These are phyloP conservation scores for Drosophila demipolita DNA, from an alignment of 2,888 invertebrate species.

Conservation along the genomic window DNA sequence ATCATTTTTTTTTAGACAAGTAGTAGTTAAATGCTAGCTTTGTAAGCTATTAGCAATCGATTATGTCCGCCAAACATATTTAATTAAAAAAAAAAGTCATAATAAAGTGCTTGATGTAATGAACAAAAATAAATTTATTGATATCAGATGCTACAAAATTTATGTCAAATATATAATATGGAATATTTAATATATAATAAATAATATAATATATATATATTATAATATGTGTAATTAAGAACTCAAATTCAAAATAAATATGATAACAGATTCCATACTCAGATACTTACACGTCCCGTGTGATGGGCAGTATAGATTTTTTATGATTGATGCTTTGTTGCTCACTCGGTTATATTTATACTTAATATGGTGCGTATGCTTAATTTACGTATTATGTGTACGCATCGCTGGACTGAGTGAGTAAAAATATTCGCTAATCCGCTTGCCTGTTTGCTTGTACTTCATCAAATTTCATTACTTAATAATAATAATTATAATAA, in stretches of 20 bases:
- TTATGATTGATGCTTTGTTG: conserved; percentile 9
- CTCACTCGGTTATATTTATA: conserved; percentile 3
- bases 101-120: conserved; percentile 40
- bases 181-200: neutral
- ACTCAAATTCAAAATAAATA: conserved; percentile 6
- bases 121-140: conserved; percentile 3
- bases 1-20: neutral
- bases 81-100: conserved; percentile 38
- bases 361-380: conserved; percentile 31
- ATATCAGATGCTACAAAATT: neutral
- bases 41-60: conserved; percentile 12
- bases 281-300: conserved; percentile 17
- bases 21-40: neutral
- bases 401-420: conserved; percentile 24
- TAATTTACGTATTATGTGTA: conserved; percentile 16
- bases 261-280: conserved; percentile 16
- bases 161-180: neutral
- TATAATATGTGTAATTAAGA: neutral
- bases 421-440: conserved; percentile 48
- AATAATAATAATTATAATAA: conserved; percentile 59
- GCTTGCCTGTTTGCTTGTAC: conserved; percentile 14
- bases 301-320: conserved; percentile 20
- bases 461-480: conserved; percentile 53
- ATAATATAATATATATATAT: neutral
- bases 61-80: conserved; percentile 13